phyloP scores from a whole-genome alignment of 2,797 vertebrate species.

The Neopelma chrysocephalum region DNA sequence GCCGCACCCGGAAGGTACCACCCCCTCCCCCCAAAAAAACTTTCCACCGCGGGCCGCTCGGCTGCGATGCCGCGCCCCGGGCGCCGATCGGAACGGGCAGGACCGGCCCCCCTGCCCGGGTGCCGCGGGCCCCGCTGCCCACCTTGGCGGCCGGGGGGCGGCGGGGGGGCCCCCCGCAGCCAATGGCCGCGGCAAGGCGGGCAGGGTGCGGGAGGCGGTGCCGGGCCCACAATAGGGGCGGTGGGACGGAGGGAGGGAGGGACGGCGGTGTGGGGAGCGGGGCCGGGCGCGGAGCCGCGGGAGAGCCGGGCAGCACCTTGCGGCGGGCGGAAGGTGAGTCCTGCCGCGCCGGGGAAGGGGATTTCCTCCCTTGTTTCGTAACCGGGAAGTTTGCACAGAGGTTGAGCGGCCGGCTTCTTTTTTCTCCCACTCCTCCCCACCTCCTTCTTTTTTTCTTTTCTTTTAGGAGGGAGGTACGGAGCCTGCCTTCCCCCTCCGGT shows the following conservation, averaged over 20 bases:
- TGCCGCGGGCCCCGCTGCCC: not conserved
- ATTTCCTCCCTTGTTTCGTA: not conserved
- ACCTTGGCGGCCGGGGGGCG: not conserved
- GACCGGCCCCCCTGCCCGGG: not conserved
- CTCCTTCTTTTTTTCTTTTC: not conserved
- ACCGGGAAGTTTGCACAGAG: not conserved
- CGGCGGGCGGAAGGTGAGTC: constrained; percentile 39
- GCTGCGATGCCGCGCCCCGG: not conserved
- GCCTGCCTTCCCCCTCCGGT: not conserved
- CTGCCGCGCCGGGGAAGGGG: not conserved
- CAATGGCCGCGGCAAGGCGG: constrained; percentile 21
- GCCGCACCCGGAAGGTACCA: not conserved
- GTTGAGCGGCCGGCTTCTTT: not conserved
- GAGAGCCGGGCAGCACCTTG: constrained; percentile 24
- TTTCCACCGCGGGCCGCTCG: not conserved
- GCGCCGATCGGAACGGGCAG: not conserved
- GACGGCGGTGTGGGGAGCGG: not conserved
- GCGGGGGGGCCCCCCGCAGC: not conserved
- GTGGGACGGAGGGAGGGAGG: not conserved
- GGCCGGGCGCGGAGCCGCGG: not conserved
- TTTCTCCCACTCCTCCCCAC: not conserved
- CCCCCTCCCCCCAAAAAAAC: not conserved
- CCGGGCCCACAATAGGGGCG: not conserved
- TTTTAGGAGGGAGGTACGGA: not conserved
- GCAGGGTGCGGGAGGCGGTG: not conserved